Evolutionary conservation across 1,140 invertebrate species (phyloP).

Genomic region (Oryctes rhinoceros): DNA sequence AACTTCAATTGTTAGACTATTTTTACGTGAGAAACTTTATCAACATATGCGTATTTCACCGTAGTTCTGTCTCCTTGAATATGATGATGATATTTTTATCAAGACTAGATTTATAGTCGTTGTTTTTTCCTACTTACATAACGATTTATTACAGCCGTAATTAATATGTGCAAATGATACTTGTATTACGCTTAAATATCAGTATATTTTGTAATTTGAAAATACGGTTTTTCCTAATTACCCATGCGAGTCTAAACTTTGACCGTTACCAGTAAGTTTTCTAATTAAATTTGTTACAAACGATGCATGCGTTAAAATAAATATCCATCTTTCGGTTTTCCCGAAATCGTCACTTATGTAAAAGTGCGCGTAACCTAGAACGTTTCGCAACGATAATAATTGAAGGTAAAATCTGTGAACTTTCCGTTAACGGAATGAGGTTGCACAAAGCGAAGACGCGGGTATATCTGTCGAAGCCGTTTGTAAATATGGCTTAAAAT

Average conservation of each 20-base stretch:
- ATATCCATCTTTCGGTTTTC: not conserved
- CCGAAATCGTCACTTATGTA: not conserved
- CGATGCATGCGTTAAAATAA: not conserved
- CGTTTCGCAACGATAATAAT: not conserved
- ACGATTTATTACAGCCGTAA: not conserved
- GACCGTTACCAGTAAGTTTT: not conserved
- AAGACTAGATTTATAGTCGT: not conserved
- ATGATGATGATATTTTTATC: too few relatives aligned
- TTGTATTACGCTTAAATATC: too few relatives aligned
- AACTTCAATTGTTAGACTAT: too few relatives aligned
- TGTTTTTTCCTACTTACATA: conserved; percentile 12
- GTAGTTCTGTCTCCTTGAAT: too few relatives aligned
- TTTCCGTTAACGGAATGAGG: too few relatives aligned
- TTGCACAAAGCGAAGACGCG: too few relatives aligned
- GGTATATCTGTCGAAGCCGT: too few relatives aligned
- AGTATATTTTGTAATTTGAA: too few relatives aligned
- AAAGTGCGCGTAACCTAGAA: not conserved
- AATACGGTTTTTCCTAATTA: not conserved
- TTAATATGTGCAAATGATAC: too few relatives aligned
- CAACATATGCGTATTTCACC: too few relatives aligned
- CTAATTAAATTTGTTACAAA: not conserved
- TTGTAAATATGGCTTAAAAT: not conserved
- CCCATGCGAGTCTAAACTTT: not conserved
- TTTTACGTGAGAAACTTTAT: too few relatives aligned
- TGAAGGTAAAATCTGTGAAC: not conserved